Base-by-base conservation (phyloP, 2,888 invertebrate species). In the Strigamia maritima region DNA sequence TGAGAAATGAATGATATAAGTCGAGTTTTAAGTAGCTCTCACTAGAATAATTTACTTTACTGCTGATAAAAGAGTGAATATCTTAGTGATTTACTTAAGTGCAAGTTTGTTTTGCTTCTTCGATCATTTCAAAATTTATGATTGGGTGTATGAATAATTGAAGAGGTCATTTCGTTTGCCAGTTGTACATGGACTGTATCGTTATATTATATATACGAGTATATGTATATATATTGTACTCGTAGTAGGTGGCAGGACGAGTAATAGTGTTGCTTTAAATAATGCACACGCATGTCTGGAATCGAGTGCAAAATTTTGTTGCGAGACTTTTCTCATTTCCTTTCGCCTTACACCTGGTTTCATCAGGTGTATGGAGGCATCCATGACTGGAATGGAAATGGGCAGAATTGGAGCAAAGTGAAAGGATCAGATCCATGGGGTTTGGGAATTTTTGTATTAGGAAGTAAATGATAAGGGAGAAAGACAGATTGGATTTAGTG, bases 331-430 rank as follows among this genome's bases (percentile, higher is more conserved):
- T 54, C 54, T 54, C 54, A 54, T 54, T 54, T 54, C 54, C 54
- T 54, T 19, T 54, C 44, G 54, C 54, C 54, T 54, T 54, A 54
- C 35, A 35, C 54, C 54, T 54, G 54, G 54, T 54, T 16, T 54
- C 54, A 54, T 54, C 54, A 54, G 54, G 54, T 54, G 54, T 22
- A 19, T 22, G 54, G 2, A n/a, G 54, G 8, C 19, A 19, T 16
- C 54, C 54, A 54, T 54, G 54, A 54, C 54, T 19, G 54, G 54
- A 54, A 54, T 54, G 54, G 54, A 54, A 54, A 54, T 54, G 54
- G 44, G 54, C 54, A 54, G n/a, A 54, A 54, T 54, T n/a, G 54
- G 54, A 54, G 19, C 54, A 54, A 54, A 54, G 54, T 54, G 54
- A 54, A 54, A 19, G 54, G 54, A 54, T 54, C 54, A 19, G 22